These are phyloP conservation scores for Addax nasomaculatus DNA, from an alignment of 2,113 vertebrate species.

Conservation along the genomic window DNA sequence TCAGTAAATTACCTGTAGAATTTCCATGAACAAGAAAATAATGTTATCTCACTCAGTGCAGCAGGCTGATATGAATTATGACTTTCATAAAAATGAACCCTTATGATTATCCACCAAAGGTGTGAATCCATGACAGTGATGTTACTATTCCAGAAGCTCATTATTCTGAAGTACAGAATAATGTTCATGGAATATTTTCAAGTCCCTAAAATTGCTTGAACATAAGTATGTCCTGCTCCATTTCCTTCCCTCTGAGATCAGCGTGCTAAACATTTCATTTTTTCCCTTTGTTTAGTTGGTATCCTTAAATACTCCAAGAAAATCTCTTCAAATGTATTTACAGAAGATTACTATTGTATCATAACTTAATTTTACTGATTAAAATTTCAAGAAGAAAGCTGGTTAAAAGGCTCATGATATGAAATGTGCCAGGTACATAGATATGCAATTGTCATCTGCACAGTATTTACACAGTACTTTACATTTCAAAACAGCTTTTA, in stretches of 20 bases:
- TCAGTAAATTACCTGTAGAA: slow-evolving; percentile 61
- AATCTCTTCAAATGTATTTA: not conserved
- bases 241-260: not conserved
- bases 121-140: not conserved
- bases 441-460: not conserved
- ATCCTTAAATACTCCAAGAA: not conserved
- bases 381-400: slow-evolving; percentile 25
- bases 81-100: slow-evolving; percentile 32
- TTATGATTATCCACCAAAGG: not conserved
- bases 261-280: not conserved
- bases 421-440: not conserved
- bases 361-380: slow-evolving; percentile 25
- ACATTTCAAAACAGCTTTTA: slow-evolving; percentile 8
- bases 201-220: not conserved
- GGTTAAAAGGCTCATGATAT: slow-evolving; percentile 15
- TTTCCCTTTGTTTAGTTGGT: not conserved
- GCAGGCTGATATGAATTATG: slow-evolving; percentile 28
- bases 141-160: not conserved
- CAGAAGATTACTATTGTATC: not conserved
- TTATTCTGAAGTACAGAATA: not conserved
- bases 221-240: not conserved
- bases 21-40: slow-evolving; percentile 56
- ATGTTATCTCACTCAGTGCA: slow-evolving; percentile 46
- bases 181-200: not conserved
- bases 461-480: not conserved